Percentiles rank a stretch among this genome's conserved stretches.
Evolutionary conservation across 1,140 invertebrate species (phyloP).

Genomic region (Delia radicum): DNA sequence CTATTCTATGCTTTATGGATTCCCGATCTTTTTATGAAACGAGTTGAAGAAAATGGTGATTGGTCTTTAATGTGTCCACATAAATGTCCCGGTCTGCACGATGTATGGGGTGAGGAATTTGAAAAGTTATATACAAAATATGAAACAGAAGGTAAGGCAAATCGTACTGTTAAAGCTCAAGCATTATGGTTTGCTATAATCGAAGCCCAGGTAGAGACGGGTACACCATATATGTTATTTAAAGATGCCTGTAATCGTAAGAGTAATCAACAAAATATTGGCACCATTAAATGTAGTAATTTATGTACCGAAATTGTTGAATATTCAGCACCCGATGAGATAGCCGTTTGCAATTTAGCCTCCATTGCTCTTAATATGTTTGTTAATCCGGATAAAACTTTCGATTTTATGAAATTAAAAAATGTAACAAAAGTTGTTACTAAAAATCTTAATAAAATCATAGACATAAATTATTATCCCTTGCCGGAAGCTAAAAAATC

Average conservation of each 20-base stretch:
- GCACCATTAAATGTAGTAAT: constrained; percentile 98
- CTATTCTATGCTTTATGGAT: constrained; percentile 99
- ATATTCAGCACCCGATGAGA: constrained; percentile 88
- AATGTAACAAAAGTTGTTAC: constrained; percentile 88
- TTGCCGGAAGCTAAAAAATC: constrained; percentile 84
- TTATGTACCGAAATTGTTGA: constrained; percentile 97
- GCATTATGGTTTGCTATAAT: constrained; percentile 93
- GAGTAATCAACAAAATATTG: constrained; percentile 97
- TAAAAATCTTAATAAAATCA: constrained; percentile 95
- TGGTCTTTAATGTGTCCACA: constrained; percentile 98
- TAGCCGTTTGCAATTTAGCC: constrained; percentile 97
- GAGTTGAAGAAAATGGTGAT: constrained; percentile 81
- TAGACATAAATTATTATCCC: constrained; percentile 97
- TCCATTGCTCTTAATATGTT: constrained; percentile 98
- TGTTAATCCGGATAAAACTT: constrained; percentile 77
- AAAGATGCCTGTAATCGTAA: constrained; percentile 98
- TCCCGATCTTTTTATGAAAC: constrained; percentile 97
- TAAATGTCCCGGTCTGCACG: constrained; percentile 85
- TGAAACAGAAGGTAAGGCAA: constrained; percentile 78
- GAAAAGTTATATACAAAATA: constrained; percentile 87
- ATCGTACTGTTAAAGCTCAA: constrained; percentile 81
- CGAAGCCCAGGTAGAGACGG: constrained; percentile 96
- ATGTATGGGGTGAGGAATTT: constrained; percentile 95
- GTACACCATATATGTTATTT: constrained; percentile 97
- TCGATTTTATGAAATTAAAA: constrained; percentile 88